Evolutionary conservation across 2,888 invertebrate genomes (phyloP).

Genomic region (Andrena trimmerana): DNA sequence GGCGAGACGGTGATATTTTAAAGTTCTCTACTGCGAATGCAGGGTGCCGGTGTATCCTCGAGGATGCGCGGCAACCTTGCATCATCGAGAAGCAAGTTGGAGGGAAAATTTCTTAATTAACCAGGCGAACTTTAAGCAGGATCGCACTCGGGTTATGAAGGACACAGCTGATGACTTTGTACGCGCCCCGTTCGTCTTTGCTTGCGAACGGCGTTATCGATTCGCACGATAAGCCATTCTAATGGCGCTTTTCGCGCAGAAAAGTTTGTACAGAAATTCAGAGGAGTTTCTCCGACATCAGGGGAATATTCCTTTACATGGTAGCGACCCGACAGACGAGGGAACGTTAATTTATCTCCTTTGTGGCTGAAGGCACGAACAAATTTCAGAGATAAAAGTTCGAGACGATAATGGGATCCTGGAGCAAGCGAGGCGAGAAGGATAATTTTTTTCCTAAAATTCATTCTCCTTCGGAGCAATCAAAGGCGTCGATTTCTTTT

Average conservation of each 20-base stretch:
- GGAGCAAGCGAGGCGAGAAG: neutral
- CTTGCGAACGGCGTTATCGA: conserved; percentile 25
- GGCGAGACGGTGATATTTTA: neutral
- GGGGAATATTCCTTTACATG: neutral
- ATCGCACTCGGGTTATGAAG: conserved; percentile 9
- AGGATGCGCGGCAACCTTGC: neutral
- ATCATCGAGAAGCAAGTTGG: neutral
- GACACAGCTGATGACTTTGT: conserved; percentile 19
- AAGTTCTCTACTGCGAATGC: neutral
- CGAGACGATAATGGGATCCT: neutral
- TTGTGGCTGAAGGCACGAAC: neutral
- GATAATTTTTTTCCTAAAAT: neutral
- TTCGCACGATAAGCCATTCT: conserved; percentile 19
- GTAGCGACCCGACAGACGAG: neutral
- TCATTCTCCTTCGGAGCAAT: neutral
- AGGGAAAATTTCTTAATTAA: conserved; percentile 55
- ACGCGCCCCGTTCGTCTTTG: neutral
- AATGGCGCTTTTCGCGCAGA: neutral
- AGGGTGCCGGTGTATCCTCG: neutral
- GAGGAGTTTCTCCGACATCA: neutral
- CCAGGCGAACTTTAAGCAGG: neutral
- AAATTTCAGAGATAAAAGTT: conserved; percentile 1
- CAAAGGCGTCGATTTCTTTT: neutral
- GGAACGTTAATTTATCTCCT: neutral
- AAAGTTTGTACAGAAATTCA: neutral